Percentiles rank a stretch among this genome's conserved stretches.
phyloP scores from a whole-genome alignment of 1,140 invertebrate species.

The Chrysomallon squamiferum region DNA sequence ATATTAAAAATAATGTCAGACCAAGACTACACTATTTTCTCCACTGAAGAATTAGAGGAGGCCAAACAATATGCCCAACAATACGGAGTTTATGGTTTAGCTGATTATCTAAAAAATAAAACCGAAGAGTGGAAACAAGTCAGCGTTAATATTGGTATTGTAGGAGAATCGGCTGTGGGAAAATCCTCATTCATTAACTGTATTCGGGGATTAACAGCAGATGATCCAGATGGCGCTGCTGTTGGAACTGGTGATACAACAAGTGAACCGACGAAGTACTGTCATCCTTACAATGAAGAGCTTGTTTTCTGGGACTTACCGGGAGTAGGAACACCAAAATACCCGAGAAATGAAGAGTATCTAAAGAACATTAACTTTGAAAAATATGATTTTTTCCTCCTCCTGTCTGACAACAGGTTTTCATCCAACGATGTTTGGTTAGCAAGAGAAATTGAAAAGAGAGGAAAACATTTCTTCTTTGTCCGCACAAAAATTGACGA shows the following conservation, averaged over 20 bases:
- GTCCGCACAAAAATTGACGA: conserved; percentile 20
- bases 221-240: conserved; percentile 16
- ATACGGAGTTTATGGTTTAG: too few species aligned
- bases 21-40: too few species aligned
- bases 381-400: conserved; percentile 22
- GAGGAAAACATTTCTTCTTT: conserved; percentile 7
- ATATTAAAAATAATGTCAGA: too few species aligned
- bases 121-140: neutral
- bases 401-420: conserved; percentile 17
- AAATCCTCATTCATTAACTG: conserved; percentile 31
- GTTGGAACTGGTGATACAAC: conserved; percentile 31
- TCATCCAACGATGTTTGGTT: conserved; percentile 12
- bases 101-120: neutral
- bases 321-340: conserved; percentile 15
- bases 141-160: conserved; percentile 6
- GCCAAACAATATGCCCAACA: too few species aligned
- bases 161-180: conserved; percentile 20
- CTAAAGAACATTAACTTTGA: conserved; percentile 7
- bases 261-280: conserved; percentile 14
- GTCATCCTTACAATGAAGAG: conserved; percentile 18
- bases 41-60: too few species aligned
- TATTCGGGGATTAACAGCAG: conserved; percentile 13
- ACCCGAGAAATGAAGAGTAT: conserved; percentile 10
- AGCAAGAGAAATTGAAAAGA: conserved; percentile 8
- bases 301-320: conserved; percentile 24